Evolutionary conservation across 2,888 invertebrate species (phyloP).

Genomic region (Tetragonula carbonaria): DNA sequence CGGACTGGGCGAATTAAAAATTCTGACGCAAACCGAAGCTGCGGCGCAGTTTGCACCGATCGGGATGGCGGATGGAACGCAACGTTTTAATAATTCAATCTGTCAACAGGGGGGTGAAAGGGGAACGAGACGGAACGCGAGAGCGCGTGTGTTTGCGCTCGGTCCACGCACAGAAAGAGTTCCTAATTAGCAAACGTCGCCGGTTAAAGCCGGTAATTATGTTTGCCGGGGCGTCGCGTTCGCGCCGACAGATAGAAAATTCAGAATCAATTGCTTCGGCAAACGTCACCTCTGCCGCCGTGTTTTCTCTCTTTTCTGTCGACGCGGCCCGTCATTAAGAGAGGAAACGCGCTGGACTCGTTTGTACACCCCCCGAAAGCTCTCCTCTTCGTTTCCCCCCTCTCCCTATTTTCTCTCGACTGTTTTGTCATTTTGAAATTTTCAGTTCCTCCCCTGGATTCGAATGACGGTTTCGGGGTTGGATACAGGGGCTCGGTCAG

Average conservation of each 20-base stretch:
- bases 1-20: slow-evolving; percentile 34
- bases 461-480: too few relatives aligned
- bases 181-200: slow-evolving; percentile 73
- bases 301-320: neutral
- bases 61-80: slow-evolving; percentile 34
- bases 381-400: neutral
- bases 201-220: slow-evolving; percentile 71
- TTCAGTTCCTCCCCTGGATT: too few relatives aligned
- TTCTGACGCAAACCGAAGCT: slow-evolving; percentile 34
- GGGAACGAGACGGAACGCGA: neutral
- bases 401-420: too few relatives aligned
- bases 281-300: slow-evolving; percentile 18
- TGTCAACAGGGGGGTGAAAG: slow-evolving; percentile 49
- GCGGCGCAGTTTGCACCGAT: slow-evolving; percentile 25
- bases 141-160: slow-evolving; percentile 61
- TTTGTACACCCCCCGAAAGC: slow-evolving; percentile 9
- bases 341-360: neutral
- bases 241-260: slow-evolving; percentile 54
- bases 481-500: too few relatives aligned
- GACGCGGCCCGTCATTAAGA: neutral
- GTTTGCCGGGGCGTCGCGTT: slow-evolving; percentile 62
- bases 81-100: slow-evolving; percentile 68
- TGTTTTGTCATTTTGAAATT: too few relatives aligned
- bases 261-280: slow-evolving; percentile 54
- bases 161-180: slow-evolving; percentile 69